Evolutionary conservation across 2,888 invertebrate species (phyloP).

Genomic region (Dromius quadrimaculatus): DNA sequence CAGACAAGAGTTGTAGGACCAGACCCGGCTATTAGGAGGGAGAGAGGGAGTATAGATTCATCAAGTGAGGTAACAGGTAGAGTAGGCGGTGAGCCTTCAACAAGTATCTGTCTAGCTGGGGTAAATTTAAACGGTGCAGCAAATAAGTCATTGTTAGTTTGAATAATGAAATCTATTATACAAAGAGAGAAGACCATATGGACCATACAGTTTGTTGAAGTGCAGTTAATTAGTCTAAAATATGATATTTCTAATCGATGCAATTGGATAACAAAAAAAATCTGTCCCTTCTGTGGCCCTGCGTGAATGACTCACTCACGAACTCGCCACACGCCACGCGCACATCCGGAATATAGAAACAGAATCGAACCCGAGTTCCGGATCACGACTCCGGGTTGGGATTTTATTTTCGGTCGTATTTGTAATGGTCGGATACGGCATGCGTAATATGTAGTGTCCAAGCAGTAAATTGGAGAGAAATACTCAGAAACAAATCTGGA

Average conservation of each 20-base stretch:
- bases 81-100: not conserved
- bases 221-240: too few species aligned
- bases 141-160: not conserved
- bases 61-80: not conserved
- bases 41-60: not conserved
- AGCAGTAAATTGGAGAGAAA: too few species aligned
- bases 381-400: not conserved
- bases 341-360: conserved; percentile 7
- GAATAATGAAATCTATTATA: not conserved
- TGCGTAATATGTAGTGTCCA: too few species aligned
- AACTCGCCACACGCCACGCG: not conserved
- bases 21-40: too few species aligned
- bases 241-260: too few species aligned
- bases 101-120: not conserved
- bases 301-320: not conserved
- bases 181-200: too few species aligned
- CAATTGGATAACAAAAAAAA: too few species aligned
- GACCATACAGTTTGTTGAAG: too few species aligned
- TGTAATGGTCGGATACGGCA: conserved; percentile 17
- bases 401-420: conserved; percentile 36
- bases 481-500: too few species aligned
- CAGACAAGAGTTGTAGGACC: too few species aligned
- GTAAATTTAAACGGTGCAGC: too few species aligned
- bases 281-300: not conserved
- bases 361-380: conserved; percentile 18